Conservation (phyloP, 2,113 vertebrate species). For the Marmota flaviventris region DNA sequence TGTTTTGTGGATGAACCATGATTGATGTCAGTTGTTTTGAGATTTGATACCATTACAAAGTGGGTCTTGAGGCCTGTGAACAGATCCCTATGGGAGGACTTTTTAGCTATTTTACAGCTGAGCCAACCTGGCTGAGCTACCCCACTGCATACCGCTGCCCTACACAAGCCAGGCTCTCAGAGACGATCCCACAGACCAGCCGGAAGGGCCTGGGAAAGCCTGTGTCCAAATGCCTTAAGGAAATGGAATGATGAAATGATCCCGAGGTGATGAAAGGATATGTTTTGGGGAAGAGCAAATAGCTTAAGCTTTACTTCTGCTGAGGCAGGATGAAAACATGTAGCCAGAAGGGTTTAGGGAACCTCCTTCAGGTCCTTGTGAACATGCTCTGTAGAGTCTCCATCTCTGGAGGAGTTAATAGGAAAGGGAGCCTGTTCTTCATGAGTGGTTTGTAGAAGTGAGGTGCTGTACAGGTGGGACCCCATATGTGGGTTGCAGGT, state of each 20-base stretch:
- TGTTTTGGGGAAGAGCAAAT: not conserved
- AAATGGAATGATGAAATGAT: not conserved
- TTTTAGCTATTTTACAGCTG: not conserved
- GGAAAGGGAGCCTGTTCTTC: not conserved
- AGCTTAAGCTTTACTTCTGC: not conserved
- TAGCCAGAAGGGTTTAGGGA: not conserved
- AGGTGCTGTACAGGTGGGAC: not conserved
- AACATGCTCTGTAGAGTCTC: not conserved
- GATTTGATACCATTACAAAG: rapidly evolving
- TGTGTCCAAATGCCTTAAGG: not conserved
- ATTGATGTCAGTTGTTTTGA: not conserved
- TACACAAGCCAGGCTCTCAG: not conserved
- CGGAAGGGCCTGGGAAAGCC: not conserved
- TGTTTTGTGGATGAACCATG: not conserved
- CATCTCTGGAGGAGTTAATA: not conserved
- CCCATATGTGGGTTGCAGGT: rapidly evolving
- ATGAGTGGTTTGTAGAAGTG: not conserved
- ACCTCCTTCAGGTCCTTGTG: rapidly evolving
- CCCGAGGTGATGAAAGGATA: not conserved
- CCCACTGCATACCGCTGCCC: rapidly evolving
- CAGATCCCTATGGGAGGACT: not conserved
- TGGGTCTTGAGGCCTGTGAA: not conserved
- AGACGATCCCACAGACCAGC: rapidly evolving
- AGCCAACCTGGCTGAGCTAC: rapidly evolving
- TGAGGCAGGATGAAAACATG: not conserved